Conservation (phyloP, 1,140 invertebrate species). For the Ganaspis sp. region DNA sequence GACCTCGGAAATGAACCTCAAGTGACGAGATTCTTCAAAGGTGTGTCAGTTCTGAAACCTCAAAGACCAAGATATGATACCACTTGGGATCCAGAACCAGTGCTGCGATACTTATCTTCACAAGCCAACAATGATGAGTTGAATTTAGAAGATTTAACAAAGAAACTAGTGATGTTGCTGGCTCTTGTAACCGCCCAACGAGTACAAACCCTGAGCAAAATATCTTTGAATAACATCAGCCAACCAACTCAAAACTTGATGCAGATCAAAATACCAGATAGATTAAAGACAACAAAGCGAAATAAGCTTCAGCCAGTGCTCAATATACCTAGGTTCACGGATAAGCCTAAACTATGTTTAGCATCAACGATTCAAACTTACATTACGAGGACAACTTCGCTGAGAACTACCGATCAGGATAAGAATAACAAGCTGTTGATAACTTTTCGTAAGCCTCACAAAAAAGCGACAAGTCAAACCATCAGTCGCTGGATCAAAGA, state of each 20-base stretch:
- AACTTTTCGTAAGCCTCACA: slow-evolving; percentile 24
- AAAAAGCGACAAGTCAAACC: background rate
- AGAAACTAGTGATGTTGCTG: slow-evolving; percentile 31
- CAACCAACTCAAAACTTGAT: background rate
- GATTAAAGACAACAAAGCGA: slow-evolving; percentile 31
- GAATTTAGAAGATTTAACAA: background rate
- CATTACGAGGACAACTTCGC: background rate
- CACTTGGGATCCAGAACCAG: slow-evolving; percentile 35
- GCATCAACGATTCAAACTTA: slow-evolving; percentile 16
- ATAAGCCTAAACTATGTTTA: slow-evolving; percentile 13
- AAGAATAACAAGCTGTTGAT: slow-evolving; percentile 31
- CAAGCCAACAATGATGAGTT: background rate
- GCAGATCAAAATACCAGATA: slow-evolving; percentile 30
- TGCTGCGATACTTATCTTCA: slow-evolving; percentile 28
- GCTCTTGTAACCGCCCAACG: slow-evolving; percentile 28
- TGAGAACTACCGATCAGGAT: background rate
- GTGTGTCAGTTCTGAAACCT: slow-evolving; percentile 36
- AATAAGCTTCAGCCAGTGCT: slow-evolving; percentile 29
- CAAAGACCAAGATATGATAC: slow-evolving; percentile 39
- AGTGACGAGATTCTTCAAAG: slow-evolving; percentile 41
- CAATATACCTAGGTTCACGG: slow-evolving; percentile 8
- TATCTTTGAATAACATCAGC: slow-evolving; percentile 32
- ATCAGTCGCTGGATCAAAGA: slow-evolving; percentile 35
- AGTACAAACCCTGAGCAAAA: slow-evolving; percentile 29
- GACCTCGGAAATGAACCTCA: slow-evolving; percentile 27